These are phyloP conservation scores for Aphelocoma californica DNA, from an alignment of 2,797 vertebrate species.

Conservation along the genomic window DNA sequence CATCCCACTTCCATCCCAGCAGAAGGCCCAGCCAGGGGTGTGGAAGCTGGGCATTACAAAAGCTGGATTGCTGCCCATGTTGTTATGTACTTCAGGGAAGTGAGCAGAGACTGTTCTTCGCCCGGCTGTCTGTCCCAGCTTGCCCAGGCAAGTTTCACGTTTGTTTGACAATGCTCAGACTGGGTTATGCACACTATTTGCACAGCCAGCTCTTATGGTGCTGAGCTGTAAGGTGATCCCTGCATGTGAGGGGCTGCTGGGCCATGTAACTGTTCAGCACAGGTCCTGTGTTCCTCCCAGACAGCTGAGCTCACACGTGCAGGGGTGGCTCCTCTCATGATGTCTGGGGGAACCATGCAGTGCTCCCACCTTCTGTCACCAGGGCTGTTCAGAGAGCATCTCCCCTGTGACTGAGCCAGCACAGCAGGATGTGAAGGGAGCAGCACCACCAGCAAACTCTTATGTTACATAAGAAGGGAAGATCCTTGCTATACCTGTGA, in stretches of 20 bases:
- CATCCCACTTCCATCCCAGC: not conserved
- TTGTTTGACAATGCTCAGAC: not conserved
- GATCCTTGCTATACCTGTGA: not conserved
- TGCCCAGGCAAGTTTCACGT: not conserved
- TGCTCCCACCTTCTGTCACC: not conserved
- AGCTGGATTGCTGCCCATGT: not conserved
- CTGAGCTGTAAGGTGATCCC: not conserved
- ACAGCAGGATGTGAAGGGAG: not conserved
- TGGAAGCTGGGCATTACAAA: not conserved
- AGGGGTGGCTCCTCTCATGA: not conserved
- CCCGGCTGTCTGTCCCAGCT: not conserved
- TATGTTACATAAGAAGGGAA: not conserved
- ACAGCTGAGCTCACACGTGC: not conserved
- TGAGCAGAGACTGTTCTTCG: not conserved
- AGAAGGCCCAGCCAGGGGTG: not conserved
- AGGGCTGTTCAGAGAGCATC: not conserved
- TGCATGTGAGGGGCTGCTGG: not conserved
- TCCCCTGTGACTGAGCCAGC: not conserved
- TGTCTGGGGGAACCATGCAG: fast-evolving
- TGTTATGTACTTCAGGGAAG: not conserved
- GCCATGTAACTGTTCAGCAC: not conserved
- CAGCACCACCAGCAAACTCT: not conserved
- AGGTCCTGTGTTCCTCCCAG: not conserved
- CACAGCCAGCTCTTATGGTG: not conserved
- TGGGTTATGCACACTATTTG: not conserved